Percentiles rank a stretch among this genome's conserved stretches.
Conservation (phyloP, 2,113 vertebrate species). For the Archocentrus centrarchus region DNA sequence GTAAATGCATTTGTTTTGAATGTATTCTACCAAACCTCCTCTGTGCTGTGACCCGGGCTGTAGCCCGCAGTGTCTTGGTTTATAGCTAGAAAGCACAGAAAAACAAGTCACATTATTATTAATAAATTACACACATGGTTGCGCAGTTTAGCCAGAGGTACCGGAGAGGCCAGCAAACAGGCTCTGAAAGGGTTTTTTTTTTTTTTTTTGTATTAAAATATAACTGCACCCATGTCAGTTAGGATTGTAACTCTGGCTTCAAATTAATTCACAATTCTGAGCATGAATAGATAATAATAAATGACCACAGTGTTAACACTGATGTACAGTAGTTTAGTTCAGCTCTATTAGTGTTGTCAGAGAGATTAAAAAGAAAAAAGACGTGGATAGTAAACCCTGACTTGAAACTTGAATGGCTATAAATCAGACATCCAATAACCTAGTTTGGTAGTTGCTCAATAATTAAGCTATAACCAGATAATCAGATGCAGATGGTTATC, state of each 20-base stretch:
- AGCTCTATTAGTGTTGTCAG: background rate
- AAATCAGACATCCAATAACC: slow-evolving; percentile 1
- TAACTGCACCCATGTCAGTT: background rate
- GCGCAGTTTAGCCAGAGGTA: background rate
- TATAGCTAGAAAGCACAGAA: background rate
- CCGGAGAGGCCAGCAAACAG: background rate
- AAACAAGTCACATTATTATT: background rate
- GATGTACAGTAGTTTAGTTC: background rate
- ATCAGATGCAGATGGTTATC: slow-evolving; percentile 21
- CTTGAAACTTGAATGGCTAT: background rate
- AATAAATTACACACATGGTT: slow-evolving; percentile 19
- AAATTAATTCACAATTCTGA: background rate
- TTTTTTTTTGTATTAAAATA: background rate
- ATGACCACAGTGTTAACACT: background rate
- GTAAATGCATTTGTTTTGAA: background rate
- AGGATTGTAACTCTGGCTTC: background rate
- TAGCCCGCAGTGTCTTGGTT: background rate
- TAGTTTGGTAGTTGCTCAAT: slow-evolving; percentile 8
- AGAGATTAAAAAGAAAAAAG: background rate
- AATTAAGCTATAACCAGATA: background rate
- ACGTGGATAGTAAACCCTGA: background rate
- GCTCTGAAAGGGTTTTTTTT: background rate
- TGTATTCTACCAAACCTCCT: background rate
- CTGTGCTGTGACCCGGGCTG: background rate
- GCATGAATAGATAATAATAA: background rate